These are phyloP conservation scores for Ommatoiulus sabulosus DNA, from an alignment of 2,888 invertebrate genomes.

Conservation along the genomic window DNA sequence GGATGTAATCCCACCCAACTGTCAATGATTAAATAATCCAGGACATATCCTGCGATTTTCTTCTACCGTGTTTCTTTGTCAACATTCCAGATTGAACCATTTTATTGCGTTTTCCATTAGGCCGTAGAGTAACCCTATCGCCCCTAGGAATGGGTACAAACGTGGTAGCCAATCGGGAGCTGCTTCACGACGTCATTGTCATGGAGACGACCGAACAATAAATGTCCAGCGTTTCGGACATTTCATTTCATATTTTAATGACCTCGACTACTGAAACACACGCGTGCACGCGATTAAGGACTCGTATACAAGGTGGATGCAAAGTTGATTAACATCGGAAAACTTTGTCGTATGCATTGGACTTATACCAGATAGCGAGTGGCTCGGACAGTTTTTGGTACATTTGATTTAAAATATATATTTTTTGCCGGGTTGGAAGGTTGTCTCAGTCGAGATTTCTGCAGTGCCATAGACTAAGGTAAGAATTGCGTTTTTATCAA, in stretches of 20 bases:
- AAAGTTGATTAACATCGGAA: background rate
- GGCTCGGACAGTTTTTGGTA: background rate
- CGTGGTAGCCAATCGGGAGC: background rate
- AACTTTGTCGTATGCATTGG: background rate
- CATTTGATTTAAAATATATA: background rate
- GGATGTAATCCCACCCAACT: slow-evolving; percentile 23
- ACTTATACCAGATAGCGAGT: background rate
- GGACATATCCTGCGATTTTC: slow-evolving; percentile 34
- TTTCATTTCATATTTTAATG: slow-evolving; percentile 50
- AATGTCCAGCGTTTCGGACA: slow-evolving; percentile 22
- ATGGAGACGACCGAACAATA: slow-evolving; percentile 53
- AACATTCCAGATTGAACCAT: background rate
- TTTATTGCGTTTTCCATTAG: background rate
- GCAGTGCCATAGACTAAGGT: slow-evolving; percentile 6
- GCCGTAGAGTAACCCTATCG: slow-evolving; percentile 14
- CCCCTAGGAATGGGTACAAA: slow-evolving; percentile 22
- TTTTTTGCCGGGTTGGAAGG: background rate
- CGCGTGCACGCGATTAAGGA: slow-evolving; percentile 14
- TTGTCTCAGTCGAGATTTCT: background rate
- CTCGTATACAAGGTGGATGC: background rate
- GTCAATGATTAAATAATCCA: slow-evolving; percentile 22
- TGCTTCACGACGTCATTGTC: slow-evolving; percentile 44
- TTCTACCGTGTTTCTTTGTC: slow-evolving; percentile 14
- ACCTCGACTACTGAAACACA: slow-evolving; percentile 5
- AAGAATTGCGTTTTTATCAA: background rate